phyloP scores from a whole-genome alignment of 2,113 vertebrate species.

The Nerophis lumbriciformis region DNA sequence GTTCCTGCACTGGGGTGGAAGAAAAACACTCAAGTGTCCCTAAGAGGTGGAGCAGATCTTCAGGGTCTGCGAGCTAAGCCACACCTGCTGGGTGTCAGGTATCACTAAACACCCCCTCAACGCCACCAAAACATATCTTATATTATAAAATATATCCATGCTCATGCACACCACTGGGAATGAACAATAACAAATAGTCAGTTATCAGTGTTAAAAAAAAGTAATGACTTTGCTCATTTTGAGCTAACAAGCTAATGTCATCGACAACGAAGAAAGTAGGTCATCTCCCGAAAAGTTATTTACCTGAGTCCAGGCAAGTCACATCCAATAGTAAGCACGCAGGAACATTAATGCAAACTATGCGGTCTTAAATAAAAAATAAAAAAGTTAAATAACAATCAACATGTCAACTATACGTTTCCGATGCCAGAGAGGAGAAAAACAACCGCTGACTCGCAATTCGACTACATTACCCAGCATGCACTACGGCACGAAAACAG shows the following conservation, averaged over 20 bases:
- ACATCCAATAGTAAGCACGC: too few species aligned
- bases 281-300: not conserved
- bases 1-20: not conserved
- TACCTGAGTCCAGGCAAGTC: not conserved
- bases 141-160: not conserved
- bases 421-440: constrained; percentile 25
- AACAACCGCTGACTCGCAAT: not conserved
- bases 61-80: constrained; percentile 8
- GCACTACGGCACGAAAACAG: constrained; percentile 17
- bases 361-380: not conserved
- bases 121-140: not conserved
- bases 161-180: not conserved
- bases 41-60: not conserved
- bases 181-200: too few species aligned
- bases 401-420: too few species aligned
- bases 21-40: not conserved
- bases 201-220: too few species aligned
- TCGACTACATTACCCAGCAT: constrained; percentile 44
- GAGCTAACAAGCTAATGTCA: not conserved
- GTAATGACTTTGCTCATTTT: too few species aligned
- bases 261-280: not conserved
- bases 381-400: not conserved
- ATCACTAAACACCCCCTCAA: constrained; percentile 3
- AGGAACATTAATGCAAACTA: not conserved
- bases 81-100: constrained; percentile 42